Percentiles rank a stretch among this genome's conserved stretches.
Evolutionary conservation across 2,113 vertebrate genomes (phyloP).

Genomic region (Cebidichthys violaceus): DNA sequence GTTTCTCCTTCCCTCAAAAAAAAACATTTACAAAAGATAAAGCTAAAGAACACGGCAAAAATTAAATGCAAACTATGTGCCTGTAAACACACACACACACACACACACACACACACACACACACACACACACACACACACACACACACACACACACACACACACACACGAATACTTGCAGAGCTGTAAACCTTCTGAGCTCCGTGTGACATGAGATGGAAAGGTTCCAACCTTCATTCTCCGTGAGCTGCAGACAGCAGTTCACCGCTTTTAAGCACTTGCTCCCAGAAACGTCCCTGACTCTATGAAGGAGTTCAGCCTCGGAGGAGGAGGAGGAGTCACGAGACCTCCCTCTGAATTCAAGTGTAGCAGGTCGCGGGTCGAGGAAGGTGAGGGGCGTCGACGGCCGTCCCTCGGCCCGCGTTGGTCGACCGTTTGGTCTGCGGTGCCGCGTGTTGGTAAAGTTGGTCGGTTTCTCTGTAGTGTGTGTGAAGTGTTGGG

Average conservation of each 20-base stretch:
- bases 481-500: slow-evolving; percentile 56
- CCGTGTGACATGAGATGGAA: slow-evolving; percentile 36
- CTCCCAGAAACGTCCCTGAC: slow-evolving; percentile 52
- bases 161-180: slow-evolving; percentile 45
- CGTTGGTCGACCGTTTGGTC: slow-evolving; percentile 36
- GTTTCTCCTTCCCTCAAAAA: slow-evolving; percentile 22
- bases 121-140: too few species aligned
- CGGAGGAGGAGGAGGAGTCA: slow-evolving; percentile 49
- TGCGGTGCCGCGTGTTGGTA: slow-evolving; percentile 9
- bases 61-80: slow-evolving; percentile 52
- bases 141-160: too few species aligned
- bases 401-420: slow-evolving; percentile 1
- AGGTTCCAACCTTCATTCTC: slow-evolving; percentile 36
- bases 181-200: slow-evolving; percentile 63
- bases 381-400: slow-evolving; percentile 23
- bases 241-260: slow-evolving; percentile 29
- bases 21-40: slow-evolving; percentile 59
- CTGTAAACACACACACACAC: slow-evolving; percentile 41
- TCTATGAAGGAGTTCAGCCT: slow-evolving; percentile 62
- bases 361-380: slow-evolving; percentile 77
- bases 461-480: slow-evolving; percentile 47
- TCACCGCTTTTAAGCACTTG: slow-evolving; percentile 32
- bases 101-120: slow-evolving; percentile 24
- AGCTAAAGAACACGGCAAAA: slow-evolving; percentile 70
- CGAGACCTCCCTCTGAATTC: slow-evolving; percentile 65